Base-by-base conservation (phyloP, 1,140 invertebrate species). In the Thalassaphorura encarpata region DNA sequence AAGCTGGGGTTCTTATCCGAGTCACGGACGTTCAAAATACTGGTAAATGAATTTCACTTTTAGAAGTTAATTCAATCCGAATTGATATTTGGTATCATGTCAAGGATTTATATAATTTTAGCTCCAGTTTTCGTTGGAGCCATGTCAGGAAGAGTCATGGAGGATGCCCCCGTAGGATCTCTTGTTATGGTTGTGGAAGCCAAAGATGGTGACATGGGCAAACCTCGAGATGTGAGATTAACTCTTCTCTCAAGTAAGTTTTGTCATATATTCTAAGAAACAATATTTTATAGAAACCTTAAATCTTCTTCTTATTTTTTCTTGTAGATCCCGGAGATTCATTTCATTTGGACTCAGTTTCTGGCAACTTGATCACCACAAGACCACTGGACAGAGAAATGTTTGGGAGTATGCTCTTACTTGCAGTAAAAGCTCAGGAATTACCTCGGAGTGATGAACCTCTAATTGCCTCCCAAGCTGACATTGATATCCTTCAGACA, bases 161-260 rank as follows among this genome's bases (percentile, higher is more conserved):
- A 93, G 71, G 85, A 91, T 67, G 83, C 82, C 59, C 79, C 83
- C 0, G 87, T 92, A 45, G 88, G 88, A n/a, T 85, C 83, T 2
- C 70, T 85, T 13, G 85, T 87, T 1, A 79, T 90, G 70, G 83
- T 80, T 1, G 73, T 89, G 2, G 80, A 83, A 66, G 89, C 89
- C 0, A 75, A 81, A 41, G 89, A 92, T 69, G 87, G 86, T 0
- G 89, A 93, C 66, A 75, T 41, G 85, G 85, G 0, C 46, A 77
- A 81, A 64, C 87, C 88, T 0, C 75, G 88, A 28, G 80, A 80
- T 66, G 81, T 92, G 47, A 75, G 80, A 41, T 83, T 89, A 67
- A 83, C 89, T 64, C 71, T 91, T 27, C 72, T 89, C 18, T 84
- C 81, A 52, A 91, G 87, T 91, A 73, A 79, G 80, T 78, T 52